Evolutionary conservation across 1,140 invertebrate genomes (phyloP).

Genomic region (Portunus trituberculatus): DNA sequence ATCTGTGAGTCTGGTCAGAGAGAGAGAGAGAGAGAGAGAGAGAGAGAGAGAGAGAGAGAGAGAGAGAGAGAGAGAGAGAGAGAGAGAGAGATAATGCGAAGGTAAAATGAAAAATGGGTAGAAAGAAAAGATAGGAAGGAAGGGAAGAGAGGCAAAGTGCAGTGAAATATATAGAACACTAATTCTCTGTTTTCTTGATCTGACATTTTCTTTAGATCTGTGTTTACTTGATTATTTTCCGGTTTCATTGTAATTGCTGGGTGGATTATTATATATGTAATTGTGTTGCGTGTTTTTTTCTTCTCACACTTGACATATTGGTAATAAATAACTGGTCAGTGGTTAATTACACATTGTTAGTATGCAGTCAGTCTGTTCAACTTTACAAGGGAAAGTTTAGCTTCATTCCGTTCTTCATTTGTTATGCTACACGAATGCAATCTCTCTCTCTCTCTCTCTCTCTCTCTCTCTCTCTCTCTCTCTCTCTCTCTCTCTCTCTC

Average conservation of each 20-base stretch:
- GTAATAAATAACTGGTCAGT: no score
- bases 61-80: not conserved
- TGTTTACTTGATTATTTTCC: no score
- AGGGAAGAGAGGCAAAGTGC: not conserved
- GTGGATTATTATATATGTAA: no score
- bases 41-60: not conserved
- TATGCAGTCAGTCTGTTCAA: not conserved
- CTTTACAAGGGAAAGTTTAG: not conserved
- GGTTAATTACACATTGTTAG: no score
- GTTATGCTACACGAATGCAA: not conserved
- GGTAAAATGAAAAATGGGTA: not conserved
- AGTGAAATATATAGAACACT: no score
- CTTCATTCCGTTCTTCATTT: no score
- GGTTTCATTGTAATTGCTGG: no score
- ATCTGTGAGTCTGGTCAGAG: not conserved
- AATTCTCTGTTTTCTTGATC: no score
- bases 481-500: slow-evolving; percentile 59
- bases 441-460: slow-evolving; percentile 43
- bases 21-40: not conserved
- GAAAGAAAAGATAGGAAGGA: not conserved
- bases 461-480: slow-evolving; percentile 47
- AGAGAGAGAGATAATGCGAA: not conserved
- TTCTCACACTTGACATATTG: no score
- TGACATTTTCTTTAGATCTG: no score
- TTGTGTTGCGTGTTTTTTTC: no score